Evolutionary conservation across 2,113 vertebrate genomes (phyloP).

Genomic region (Polyodon spathula): DNA sequence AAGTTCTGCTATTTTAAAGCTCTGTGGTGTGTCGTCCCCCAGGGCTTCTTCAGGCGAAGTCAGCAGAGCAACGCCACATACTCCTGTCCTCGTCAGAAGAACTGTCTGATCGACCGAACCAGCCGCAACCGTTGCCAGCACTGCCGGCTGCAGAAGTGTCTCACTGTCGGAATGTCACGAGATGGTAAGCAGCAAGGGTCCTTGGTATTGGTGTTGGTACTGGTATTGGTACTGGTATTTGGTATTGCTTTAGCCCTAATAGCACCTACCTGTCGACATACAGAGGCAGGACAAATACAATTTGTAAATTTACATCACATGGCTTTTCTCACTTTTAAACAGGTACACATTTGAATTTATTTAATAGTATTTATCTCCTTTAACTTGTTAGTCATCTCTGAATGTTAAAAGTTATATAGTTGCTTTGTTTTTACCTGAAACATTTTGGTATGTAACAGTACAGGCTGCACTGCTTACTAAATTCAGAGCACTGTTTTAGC

Average conservation of each 20-base stretch:
- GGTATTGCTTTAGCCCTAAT: too few relatives aligned
- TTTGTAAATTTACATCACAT: too few relatives aligned
- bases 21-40: constrained; percentile 8
- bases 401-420: too few relatives aligned
- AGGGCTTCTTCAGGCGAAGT: constrained; percentile 99
- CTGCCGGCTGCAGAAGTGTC: constrained; percentile 98
- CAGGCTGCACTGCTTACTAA: neutral
- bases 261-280: too few relatives aligned
- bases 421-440: too few relatives aligned
- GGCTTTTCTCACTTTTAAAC: too few relatives aligned
- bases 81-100: constrained; percentile 98
- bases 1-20: neutral
- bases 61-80: constrained; percentile 98
- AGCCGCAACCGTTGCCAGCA: constrained; percentile 97
- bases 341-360: too few relatives aligned
- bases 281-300: too few relatives aligned
- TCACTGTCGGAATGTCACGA: constrained; percentile 97
- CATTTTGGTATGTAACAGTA: too few relatives aligned
- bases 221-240: too few relatives aligned
- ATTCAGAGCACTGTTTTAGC: neutral
- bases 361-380: too few relatives aligned
- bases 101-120: constrained; percentile 97
- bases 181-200: constrained; percentile 70
- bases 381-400: too few relatives aligned
- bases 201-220: neutral